Evolutionary conservation across 2,797 vertebrate species (phyloP).

Genomic region (Lates japonicus): DNA sequence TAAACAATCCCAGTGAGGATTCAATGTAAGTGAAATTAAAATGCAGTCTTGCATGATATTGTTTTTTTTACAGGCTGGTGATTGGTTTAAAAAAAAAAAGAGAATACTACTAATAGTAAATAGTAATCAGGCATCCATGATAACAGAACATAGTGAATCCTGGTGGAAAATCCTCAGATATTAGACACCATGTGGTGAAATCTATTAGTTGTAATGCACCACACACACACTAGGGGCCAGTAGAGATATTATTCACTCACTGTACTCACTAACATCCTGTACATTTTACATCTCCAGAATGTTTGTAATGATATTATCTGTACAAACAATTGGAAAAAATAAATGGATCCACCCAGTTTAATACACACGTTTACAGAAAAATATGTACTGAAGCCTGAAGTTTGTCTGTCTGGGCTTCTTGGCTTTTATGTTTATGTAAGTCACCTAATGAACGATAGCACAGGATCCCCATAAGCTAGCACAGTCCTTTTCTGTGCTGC

Average conservation of each 20-base stretch:
- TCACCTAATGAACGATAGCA: too few relatives aligned
- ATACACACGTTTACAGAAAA: too few relatives aligned
- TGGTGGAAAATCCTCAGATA: not conserved
- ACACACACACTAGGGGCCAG: slow-evolving; percentile 15
- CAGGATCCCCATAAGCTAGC: too few relatives aligned
- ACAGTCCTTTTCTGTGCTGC: too few relatives aligned
- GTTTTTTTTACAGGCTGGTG: not conserved
- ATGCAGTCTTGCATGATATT: not conserved
- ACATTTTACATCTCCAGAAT: not conserved
- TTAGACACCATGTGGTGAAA: not conserved
- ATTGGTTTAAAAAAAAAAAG: not conserved
- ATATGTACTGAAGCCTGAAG: too few relatives aligned
- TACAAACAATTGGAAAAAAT: too few relatives aligned
- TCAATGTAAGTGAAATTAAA: slow-evolving; percentile 58
- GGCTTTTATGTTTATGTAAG: not conserved
- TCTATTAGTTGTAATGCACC: not conserved
- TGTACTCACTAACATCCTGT: not conserved
- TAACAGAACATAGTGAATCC: not conserved
- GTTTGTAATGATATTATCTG: too few relatives aligned
- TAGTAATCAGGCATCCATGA: not conserved
- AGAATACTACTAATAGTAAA: too few relatives aligned
- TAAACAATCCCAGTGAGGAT: not conserved
- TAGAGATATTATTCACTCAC: not conserved
- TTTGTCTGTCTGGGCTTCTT: too few relatives aligned
- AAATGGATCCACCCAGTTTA: too few relatives aligned